Evolutionary conservation across 2,888 invertebrate species (phyloP).

Genomic region (Norana najaformis): DNA sequence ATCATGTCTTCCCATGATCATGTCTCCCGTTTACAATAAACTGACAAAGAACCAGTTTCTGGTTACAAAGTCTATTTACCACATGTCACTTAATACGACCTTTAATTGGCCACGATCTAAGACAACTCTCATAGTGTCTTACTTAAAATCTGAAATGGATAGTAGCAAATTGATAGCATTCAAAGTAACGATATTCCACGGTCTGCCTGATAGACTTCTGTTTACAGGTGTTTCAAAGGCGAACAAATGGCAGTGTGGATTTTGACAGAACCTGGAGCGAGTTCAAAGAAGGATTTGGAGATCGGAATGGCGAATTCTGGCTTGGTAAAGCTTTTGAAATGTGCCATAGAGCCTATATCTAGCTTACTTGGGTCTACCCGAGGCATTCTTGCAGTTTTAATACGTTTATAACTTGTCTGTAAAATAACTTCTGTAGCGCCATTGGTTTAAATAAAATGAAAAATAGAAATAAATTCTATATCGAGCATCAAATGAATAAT

Average conservation of each 20-base stretch:
- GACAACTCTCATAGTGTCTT: too few species aligned
- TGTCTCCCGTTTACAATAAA: too few species aligned
- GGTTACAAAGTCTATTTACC: too few species aligned
- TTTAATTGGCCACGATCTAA: too few species aligned
- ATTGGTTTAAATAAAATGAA: neutral
- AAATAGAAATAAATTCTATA: neutral
- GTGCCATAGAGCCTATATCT: too few species aligned
- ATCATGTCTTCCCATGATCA: too few species aligned
- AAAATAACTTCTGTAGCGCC: neutral
- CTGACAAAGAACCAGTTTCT: too few species aligned
- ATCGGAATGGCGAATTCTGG: neutral
- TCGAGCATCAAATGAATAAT: neutral
- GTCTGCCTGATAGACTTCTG: too few species aligned
- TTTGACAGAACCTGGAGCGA: neutral
- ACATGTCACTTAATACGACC: too few species aligned
- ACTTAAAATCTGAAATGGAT: too few species aligned
- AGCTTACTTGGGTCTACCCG: neutral
- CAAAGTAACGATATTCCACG: too few species aligned
- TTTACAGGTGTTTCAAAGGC: neutral
- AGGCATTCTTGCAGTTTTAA: neutral
- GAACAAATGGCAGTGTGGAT: neutral
- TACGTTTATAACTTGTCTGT: neutral
- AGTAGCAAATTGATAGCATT: neutral
- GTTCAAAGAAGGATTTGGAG: neutral
- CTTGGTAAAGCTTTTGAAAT: neutral